Evolutionary conservation across 2,797 vertebrate genomes (phyloP), one percentile per base, ranked within the genome.

Genomic region (Pagetopsis macropterus): DNA sequence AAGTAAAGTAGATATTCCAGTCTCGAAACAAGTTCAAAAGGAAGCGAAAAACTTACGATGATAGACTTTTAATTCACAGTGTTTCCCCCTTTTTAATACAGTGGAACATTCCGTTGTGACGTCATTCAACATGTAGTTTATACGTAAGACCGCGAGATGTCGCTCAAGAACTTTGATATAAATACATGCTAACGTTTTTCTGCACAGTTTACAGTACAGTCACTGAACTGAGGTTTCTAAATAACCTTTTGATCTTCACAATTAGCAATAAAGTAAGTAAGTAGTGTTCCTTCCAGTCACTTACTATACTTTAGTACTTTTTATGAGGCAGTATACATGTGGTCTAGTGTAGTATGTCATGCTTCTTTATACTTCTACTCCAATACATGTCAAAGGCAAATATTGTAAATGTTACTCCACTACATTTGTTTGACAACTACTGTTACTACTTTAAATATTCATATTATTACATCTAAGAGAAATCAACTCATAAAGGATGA

Each of bases 91-190:
- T 63, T 49, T 10, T 13, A 16, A 21, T 3, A 3, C 3, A 83
- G 21, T 91, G 86, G 87, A 76, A 83, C 58, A n/a, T 44, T 70
- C 89, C 79, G 15, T 0, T 0, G 1, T 82, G 80, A 82, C 70
- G 79, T 78, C 43, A 37, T 0, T 13, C 12, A 46, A 3, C 16
- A 0, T 73, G 83, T 44, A 87, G 70, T 66, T 82, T 6, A 2
- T 2, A 15, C 1, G 0, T 7, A 0, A 0, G 0, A 10, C 57
- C 88, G 10, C 74, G 65, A 89, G 86, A 90, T 76, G 83, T 44
- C 85, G 54, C 70, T 62, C 66, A 21, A 83, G 49, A 81, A 11
- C 79, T 61, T 17, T 40, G 37, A 46, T 23, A 62, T 15, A 56
- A 21, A 23, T 13, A 8, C 8, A n/a, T 0, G 9, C 1, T 12